These are phyloP conservation scores for Thunnus albacares DNA, from an alignment of 2,797 vertebrate genomes.

Conservation along the genomic window DNA sequence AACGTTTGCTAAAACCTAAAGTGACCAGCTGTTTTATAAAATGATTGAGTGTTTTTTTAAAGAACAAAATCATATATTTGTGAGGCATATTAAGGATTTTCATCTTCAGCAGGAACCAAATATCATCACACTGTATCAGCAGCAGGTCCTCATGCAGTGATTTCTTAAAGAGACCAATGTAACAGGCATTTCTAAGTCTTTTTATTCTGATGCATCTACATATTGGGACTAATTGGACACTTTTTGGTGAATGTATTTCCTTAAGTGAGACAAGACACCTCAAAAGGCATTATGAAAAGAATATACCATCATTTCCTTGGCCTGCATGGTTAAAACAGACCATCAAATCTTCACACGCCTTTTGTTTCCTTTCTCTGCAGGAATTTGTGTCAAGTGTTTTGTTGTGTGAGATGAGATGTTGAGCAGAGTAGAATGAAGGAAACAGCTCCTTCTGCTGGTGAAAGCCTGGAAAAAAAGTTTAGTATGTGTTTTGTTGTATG, in stretches of 20 bases:
- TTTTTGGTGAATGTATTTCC: background rate
- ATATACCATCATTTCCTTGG: background rate
- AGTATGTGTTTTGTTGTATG: no score
- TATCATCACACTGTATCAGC: background rate
- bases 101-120: no score
- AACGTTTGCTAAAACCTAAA: no score
- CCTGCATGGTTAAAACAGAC: background rate
- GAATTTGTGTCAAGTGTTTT: background rate
- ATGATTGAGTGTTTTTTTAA: no score
- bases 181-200: background rate
- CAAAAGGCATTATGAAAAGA: no score
- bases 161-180: background rate
- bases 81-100: no score
- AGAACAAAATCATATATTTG: no score
- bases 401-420: background rate
- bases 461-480: background rate
- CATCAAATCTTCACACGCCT: background rate
- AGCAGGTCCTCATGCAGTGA: background rate
- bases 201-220: background rate
- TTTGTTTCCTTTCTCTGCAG: background rate
- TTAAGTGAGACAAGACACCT: no score
- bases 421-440: background rate
- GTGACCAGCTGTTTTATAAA: no score
- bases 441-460: constrained; percentile 57
- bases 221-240: background rate